A percentile compares a stretch with the other conserved stretches of the same genome.
phyloP scores from a whole-genome alignment of 2,113 vertebrate genomes.

The Rhynchopsitta pachyrhyncha region DNA sequence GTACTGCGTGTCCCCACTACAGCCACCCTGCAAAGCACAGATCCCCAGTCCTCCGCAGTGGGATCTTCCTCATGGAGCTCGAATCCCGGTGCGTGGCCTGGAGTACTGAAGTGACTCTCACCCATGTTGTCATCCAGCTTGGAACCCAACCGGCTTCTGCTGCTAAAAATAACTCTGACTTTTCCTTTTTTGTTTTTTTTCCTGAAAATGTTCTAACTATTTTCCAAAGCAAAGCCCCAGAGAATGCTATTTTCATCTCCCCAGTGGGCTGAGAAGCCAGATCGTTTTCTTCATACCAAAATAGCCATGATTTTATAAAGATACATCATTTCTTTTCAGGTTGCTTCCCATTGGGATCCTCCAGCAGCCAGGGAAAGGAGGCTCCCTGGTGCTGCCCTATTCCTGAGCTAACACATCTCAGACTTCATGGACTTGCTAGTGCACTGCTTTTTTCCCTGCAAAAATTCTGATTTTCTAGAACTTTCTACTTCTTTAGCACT shows the following conservation, averaged over 20 bases:
- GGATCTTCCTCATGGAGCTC: background rate
- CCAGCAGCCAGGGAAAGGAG: background rate
- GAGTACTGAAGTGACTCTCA: background rate
- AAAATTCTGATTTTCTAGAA: background rate
- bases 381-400: background rate
- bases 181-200: background rate
- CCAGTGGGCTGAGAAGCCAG: background rate
- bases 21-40: background rate
- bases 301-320: background rate
- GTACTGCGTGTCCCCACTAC: fast-evolving
- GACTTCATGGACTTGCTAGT: background rate
- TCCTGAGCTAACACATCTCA: background rate
- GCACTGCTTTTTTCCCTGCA: background rate
- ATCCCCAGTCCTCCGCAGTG: background rate
- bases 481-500: background rate
- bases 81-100: fast-evolving
- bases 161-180: background rate
- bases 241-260: conserved; percentile 28
- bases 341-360: background rate
- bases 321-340: background rate
- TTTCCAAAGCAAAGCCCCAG: conserved; percentile 29
- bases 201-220: conserved; percentile 27
- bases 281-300: background rate
- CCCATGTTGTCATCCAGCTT: background rate
- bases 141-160: background rate